Base-by-base conservation (phyloP, 2,113 vertebrate species). In the Scomber scombrus region DNA sequence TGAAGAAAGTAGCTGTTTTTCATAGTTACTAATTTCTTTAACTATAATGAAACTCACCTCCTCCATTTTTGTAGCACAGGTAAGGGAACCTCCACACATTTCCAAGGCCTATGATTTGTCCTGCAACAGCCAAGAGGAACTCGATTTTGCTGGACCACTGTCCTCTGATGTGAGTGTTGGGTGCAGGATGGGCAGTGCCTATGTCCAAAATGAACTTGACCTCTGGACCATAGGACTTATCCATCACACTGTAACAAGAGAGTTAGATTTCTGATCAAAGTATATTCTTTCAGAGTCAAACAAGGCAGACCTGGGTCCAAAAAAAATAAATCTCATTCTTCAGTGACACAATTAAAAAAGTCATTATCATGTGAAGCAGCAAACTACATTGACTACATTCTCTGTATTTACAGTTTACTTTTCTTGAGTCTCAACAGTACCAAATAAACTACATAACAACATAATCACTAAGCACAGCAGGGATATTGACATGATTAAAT, bases 51-150 rank as follows among this genome's bases (percentile, higher is more conserved):
- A 57, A 83, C 93, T 92, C 75, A 95, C 95, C 95, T 74, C 95
- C 95, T 86, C 95, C 95, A 67, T 96, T 96, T 86, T 95, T 96
- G 91, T 95, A 96, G 89, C 95, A 96, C 73, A 96, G 81, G 75
- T 96, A 96, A 61, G 95, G 95, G 70, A 96, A 96, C 78, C 95
- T 86, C 95, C 95, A 96, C 62, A 96, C 94, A 65, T 96, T 96
- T 85, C 95, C 95, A 1, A 96, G 81, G 9, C 95, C 95, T 14
- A 96, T 92, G 79, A 96, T 96, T 78, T 96, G 95, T 78, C 95
- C 95, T 0, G 95, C 95, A 2, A 96, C 94, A 58, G 95, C 95
- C 66, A 96, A 87, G 54, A 96, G 92, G 80, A 94, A 96, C 82
- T 96, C 95, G 5, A 92, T n/a, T 88, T 96, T 96, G 78, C 69